Conservation (phyloP, 1,140 invertebrate species). For the Aplysia californica region DNA sequence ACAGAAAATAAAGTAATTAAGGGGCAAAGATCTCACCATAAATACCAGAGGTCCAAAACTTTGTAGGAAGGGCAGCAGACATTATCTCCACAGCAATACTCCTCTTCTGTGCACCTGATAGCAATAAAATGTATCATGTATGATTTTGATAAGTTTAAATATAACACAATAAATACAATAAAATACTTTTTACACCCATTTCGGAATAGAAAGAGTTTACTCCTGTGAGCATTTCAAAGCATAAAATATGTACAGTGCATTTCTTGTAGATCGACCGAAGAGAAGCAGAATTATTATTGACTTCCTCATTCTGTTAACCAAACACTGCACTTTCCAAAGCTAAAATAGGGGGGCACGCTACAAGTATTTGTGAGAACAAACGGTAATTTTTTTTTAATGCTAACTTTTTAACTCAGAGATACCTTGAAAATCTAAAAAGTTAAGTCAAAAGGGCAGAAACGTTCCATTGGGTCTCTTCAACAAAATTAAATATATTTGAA, state of each 20-base stretch:
- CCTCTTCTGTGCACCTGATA: slow-evolving; percentile 59
- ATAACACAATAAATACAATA: not conserved
- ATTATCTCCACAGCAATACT: slow-evolving; percentile 64
- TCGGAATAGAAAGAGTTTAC: not conserved
- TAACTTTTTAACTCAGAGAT: too few species aligned
- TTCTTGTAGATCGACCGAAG: not conserved
- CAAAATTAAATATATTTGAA: too few species aligned
- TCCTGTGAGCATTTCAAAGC: not conserved
- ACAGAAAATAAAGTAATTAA: too few species aligned
- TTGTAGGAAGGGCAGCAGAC: slow-evolving; percentile 64
- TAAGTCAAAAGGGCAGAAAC: too few species aligned
- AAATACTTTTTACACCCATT: too few species aligned
- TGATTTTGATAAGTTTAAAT: not conserved
- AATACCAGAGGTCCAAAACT: slow-evolving; percentile 65
- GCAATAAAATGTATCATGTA: not conserved
- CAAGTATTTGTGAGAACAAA: too few species aligned
- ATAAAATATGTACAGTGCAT: not conserved
- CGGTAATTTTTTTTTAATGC: too few species aligned
- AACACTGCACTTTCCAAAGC: too few species aligned
- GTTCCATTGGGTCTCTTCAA: too few species aligned
- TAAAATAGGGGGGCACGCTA: too few species aligned
- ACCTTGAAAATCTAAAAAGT: too few species aligned
- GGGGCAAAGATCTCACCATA: slow-evolving; percentile 61
- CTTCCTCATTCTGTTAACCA: too few species aligned
- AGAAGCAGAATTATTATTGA: not conserved